Percentiles rank a stretch among this genome's conserved stretches.
These are phyloP conservation scores for Phoebastria nigripes DNA, from an alignment of 2,797 vertebrate genomes.

Conservation along the genomic window DNA sequence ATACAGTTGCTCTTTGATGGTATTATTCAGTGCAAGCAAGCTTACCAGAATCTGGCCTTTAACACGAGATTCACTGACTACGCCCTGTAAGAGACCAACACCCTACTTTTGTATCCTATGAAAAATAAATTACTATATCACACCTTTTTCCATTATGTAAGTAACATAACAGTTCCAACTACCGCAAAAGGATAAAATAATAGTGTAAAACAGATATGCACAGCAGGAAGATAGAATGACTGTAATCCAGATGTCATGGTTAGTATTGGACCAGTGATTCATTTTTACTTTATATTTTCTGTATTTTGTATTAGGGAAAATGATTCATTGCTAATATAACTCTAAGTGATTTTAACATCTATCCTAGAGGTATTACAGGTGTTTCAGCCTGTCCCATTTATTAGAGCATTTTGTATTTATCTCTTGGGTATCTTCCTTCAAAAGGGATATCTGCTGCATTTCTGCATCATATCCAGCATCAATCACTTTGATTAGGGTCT, in stretches of 20 bases:
- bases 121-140: not conserved
- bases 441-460: conserved; percentile 63
- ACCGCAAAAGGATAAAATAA: not conserved
- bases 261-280: not conserved
- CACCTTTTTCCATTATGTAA: not conserved
- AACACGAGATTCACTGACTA: not conserved
- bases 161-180: not conserved
- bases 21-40: not conserved
- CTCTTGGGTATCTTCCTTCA: conserved; percentile 43
- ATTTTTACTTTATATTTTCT: not conserved
- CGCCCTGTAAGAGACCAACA: not conserved
- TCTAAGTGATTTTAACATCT: conserved; percentile 63
- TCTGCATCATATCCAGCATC: conserved; percentile 72
- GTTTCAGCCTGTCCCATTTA: conserved; percentile 57
- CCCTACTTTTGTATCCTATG: not conserved
- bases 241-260: not conserved
- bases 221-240: not conserved
- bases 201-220: not conserved
- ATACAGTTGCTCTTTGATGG: not conserved
- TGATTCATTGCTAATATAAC: conserved; percentile 43
- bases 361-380: conserved; percentile 55
- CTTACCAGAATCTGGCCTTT: not conserved
- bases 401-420: conserved; percentile 66
- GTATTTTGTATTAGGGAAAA: conserved; percentile 26
- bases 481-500: conserved; percentile 81